Evolutionary conservation across 2,113 vertebrate species (phyloP).

Genomic region (Acanthisitta chloris): DNA sequence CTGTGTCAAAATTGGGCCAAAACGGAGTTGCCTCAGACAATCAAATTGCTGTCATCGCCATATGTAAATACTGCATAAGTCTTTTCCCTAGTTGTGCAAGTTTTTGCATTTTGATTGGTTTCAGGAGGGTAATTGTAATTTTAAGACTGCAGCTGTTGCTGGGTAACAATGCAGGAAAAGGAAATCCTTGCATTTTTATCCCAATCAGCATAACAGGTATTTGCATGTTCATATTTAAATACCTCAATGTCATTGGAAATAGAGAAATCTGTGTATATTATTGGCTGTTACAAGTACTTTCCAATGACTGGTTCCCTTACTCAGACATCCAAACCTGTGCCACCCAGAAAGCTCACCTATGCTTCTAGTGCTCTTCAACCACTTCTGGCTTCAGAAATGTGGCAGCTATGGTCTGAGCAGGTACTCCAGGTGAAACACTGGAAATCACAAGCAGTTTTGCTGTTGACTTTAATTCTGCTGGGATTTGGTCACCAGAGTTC

Average conservation of each 20-base stretch:
- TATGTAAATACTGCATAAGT: not conserved
- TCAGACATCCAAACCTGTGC: not conserved
- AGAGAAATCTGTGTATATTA: not conserved
- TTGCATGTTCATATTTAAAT: not conserved
- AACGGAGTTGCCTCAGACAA: not conserved
- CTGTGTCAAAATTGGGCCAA: not conserved
- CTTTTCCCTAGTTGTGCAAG: not conserved
- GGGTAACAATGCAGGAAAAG: not conserved
- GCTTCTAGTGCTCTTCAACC: not conserved
- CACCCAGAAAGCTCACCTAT: not conserved
- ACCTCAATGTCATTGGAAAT: not conserved
- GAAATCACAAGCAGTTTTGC: not conserved
- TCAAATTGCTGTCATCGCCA: not conserved
- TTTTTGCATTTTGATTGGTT: conserved; percentile 12
- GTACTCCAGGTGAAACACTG: not conserved
- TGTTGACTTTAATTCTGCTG: not conserved
- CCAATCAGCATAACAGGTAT: not conserved
- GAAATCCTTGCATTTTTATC: not conserved
- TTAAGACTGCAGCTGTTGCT: conserved; percentile 31
- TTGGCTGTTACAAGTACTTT: not conserved
- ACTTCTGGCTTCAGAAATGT: not conserved
- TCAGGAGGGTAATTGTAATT: not conserved
- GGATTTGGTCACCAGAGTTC: not conserved
- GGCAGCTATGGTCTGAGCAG: not conserved
- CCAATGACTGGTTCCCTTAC: not conserved